phyloP scores from a whole-genome alignment of 2,888 invertebrate genomes.

The Andrena camellia region DNA sequence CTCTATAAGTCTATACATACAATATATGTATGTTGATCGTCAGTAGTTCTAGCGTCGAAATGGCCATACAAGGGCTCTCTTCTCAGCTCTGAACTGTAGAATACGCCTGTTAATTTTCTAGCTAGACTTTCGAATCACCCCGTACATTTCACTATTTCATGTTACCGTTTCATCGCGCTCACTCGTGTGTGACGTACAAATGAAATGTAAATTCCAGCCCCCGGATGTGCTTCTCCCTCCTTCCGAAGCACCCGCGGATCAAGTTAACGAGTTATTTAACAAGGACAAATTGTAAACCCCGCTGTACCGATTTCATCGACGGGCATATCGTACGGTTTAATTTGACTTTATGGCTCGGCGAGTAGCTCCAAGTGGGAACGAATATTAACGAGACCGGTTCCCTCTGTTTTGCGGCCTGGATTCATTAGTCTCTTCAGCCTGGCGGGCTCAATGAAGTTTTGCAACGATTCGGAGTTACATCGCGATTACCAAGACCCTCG shows the following conservation, averaged over 20 bases:
- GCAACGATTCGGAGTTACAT: constrained; percentile 3
- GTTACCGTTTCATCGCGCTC: constrained; percentile 4
- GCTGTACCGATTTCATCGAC: constrained; percentile 23
- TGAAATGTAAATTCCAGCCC: constrained; percentile 41
- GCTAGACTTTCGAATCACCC: not conserved
- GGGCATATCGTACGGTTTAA: constrained; percentile 12
- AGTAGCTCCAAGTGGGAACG: not conserved
- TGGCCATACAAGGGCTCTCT: too few relatives aligned
- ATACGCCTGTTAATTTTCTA: not conserved
- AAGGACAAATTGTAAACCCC: constrained; percentile 43
- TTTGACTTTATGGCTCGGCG: constrained; percentile 22
- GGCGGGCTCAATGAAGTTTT: not conserved
- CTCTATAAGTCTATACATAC: too few relatives aligned
- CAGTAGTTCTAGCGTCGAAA: too few relatives aligned
- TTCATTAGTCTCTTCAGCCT: constrained; percentile 18
- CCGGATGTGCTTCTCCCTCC: constrained; percentile 2
- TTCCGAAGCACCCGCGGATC: constrained; percentile 22
- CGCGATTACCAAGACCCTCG: not conserved
- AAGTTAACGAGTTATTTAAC: constrained; percentile 51
- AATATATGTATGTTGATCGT: too few relatives aligned
- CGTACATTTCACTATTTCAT: constrained; percentile 13
- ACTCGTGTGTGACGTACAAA: constrained; percentile 27
- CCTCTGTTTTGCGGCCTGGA: not conserved
- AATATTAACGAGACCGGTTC: constrained; percentile 8
- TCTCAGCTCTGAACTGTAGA: not conserved